phyloP scores from a whole-genome alignment of 2,797 vertebrate genomes.

The Taeniopygia guttata region DNA sequence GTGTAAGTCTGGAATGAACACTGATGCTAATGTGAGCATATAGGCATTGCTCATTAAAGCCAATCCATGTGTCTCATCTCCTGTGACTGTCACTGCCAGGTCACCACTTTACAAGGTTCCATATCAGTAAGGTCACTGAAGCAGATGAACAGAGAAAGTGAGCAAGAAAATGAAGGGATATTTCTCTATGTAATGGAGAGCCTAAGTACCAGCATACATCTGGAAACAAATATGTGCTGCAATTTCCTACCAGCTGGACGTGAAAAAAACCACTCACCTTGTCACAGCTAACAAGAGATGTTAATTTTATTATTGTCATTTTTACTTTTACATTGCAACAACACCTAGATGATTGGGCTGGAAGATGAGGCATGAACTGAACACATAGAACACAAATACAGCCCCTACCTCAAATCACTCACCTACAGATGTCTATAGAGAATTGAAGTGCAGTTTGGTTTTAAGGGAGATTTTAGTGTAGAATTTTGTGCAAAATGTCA shows the following conservation, averaged over 20 bases:
- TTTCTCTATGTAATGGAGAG: neutral
- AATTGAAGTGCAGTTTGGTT: neutral
- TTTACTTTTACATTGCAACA: neutral
- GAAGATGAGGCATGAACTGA: neutral
- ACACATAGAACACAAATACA: neutral
- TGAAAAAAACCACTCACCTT: slow-evolving; percentile 36
- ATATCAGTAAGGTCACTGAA: neutral
- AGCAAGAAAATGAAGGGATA: slow-evolving; percentile 15
- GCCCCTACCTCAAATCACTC: neutral
- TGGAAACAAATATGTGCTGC: slow-evolving; percentile 62
- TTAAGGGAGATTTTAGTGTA: neutral
- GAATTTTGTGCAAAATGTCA: neutral
- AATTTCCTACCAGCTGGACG: slow-evolving; percentile 67
- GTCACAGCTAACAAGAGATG: slow-evolving; percentile 65
- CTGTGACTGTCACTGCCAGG: neutral
- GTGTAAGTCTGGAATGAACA: neutral
- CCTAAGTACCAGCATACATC: slow-evolving; percentile 41
- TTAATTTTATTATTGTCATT: slow-evolving; percentile 65
- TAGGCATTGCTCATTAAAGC: neutral
- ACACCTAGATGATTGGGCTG: neutral
- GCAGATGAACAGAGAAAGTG: slow-evolving; percentile 54
- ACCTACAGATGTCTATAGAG: neutral
- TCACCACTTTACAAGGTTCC: neutral
- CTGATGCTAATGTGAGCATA: neutral
- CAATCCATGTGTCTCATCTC: neutral